Evolutionary conservation across 1,140 invertebrate genomes (phyloP).

Genomic region (Zaprionus vittiger): DNA sequence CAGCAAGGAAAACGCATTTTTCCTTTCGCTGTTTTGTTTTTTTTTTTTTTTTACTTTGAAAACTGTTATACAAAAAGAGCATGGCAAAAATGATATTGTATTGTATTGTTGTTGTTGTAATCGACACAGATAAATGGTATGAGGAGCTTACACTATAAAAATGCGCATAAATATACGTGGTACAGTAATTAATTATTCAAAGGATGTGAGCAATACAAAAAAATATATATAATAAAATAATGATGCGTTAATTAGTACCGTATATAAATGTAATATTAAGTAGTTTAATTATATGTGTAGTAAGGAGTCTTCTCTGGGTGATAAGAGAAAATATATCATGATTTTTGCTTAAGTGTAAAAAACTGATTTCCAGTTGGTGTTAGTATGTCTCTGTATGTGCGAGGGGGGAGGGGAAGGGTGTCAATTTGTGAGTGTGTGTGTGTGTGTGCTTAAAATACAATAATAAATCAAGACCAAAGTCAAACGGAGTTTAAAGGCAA

Average conservation of each 20-base stretch:
- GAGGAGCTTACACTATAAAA: constrained; percentile 21
- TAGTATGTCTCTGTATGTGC: background rate
- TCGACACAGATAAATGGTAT: constrained; percentile 11
- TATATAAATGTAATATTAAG: constrained; percentile 9
- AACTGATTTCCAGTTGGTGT: background rate
- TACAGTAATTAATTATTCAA: constrained; percentile 11
- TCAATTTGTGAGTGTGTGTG: background rate
- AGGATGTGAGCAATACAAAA: constrained; percentile 22
- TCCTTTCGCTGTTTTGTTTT: background rate
- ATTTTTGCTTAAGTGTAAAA: background rate
- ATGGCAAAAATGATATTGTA: background rate
- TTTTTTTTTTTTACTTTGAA: constrained; percentile 10
- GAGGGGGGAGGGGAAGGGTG: background rate
- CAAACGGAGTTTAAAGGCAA: background rate
- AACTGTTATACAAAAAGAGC: constrained; percentile 33
- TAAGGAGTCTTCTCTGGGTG: constrained; percentile 1
- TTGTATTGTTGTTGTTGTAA: background rate
- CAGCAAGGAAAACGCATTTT: constrained; percentile 8
- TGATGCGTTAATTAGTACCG: background rate
- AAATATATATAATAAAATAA: constrained; percentile 1
- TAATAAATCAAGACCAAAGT: background rate
- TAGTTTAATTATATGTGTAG: constrained; percentile 9
- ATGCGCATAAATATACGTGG: constrained; percentile 35
- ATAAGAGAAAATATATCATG: background rate
- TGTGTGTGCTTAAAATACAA: background rate